Evolutionary conservation across 2,113 vertebrate species (phyloP).

Genomic region (Phylloscopus whistleri): DNA sequence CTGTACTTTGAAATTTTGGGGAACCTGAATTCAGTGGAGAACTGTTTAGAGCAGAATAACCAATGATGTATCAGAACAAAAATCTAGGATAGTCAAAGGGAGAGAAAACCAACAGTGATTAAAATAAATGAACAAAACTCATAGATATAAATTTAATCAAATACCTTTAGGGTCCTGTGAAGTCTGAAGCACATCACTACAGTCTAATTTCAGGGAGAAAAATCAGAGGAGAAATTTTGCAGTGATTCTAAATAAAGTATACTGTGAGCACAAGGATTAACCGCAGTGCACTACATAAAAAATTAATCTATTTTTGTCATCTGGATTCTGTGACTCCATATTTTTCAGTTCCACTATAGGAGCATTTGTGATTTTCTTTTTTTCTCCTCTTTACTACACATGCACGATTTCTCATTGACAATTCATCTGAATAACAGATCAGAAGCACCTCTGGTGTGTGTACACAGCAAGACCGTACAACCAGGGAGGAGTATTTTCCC

Average conservation of each 20-base stretch:
- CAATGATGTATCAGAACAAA: background rate
- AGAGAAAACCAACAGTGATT: conserved; percentile 8
- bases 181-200: background rate
- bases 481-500: background rate
- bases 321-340: background rate
- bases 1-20: background rate
- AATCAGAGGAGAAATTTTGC: conserved; percentile 12
- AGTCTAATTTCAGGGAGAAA: conserved; percentile 2
- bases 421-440: background rate
- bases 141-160: conserved; percentile 20
- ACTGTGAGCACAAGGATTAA: conserved; percentile 4
- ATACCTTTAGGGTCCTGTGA: conserved; percentile 20
- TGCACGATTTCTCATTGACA: background rate
- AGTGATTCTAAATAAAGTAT: conserved; percentile 42
- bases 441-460: background rate
- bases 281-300: background rate
- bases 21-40: background rate
- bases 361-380: background rate
- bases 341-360: background rate
- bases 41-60: background rate
- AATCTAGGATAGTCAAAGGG: background rate
- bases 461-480: background rate
- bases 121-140: conserved; percentile 17
- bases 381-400: background rate
- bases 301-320: conserved; percentile 26